Percentiles rank a stretch among this genome's conserved stretches.
Evolutionary conservation across 2,113 vertebrate species (phyloP).

Genomic region (Tricholaema leucomelas): DNA sequence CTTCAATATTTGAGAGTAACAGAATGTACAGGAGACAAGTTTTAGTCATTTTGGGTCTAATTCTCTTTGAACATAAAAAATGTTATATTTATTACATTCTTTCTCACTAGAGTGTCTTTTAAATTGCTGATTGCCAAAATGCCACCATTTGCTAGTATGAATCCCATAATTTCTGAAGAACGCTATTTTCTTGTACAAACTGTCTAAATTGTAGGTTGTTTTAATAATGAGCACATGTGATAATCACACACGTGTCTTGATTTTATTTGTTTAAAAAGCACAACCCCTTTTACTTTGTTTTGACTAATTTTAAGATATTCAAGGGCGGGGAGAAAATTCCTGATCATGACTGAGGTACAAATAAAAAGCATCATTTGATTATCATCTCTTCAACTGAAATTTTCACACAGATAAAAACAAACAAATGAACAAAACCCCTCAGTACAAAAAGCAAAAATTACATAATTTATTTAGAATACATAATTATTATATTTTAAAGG

Average conservation of each 20-base stretch:
- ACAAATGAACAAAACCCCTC: neutral
- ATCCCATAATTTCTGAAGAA: neutral
- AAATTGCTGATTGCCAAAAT: neutral
- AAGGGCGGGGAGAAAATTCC: neutral
- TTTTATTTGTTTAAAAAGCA: neutral
- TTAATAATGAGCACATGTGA: neutral
- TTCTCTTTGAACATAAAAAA: neutral
- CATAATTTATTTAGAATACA: neutral
- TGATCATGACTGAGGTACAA: neutral
- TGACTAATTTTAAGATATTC: neutral
- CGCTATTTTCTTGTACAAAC: accelerated
- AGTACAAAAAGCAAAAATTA: neutral
- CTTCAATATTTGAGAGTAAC: neutral
- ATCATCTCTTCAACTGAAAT: neutral
- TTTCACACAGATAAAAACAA: neutral
- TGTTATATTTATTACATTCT: neutral
- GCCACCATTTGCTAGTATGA: neutral
- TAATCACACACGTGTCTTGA: neutral
- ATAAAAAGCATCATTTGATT: neutral
- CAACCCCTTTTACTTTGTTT: neutral
- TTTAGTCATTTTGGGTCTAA: neutral
- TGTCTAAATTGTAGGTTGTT: neutral
- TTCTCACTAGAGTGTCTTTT: neutral
- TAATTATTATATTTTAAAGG: neutral
- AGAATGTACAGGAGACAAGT: neutral